A percentile compares a stretch with the other conserved stretches of the same genome.
Evolutionary conservation across 2,113 vertebrate genomes (phyloP).

Genomic region (Mustelus asterias): DNA sequence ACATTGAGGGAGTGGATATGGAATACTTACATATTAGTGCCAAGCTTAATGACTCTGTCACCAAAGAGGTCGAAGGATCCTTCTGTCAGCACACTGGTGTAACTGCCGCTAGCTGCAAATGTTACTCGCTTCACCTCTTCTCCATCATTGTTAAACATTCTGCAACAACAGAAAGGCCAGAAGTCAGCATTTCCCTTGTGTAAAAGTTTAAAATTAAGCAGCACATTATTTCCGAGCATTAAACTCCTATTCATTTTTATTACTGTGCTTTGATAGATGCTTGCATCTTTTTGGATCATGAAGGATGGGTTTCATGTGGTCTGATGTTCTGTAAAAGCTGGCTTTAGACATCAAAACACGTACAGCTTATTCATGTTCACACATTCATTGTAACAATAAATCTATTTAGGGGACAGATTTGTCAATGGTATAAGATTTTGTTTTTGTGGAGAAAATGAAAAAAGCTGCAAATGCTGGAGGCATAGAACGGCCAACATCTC

Average conservation of each 20-base stretch:
- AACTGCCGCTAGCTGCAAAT: slow-evolving; percentile 76
- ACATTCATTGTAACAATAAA: neutral
- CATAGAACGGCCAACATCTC: neutral
- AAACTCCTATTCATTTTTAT: neutral
- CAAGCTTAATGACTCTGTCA: slow-evolving; percentile 85
- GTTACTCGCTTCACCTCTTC: slow-evolving; percentile 69
- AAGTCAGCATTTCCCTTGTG: neutral
- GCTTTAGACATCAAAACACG: neutral
- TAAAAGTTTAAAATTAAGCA: neutral
- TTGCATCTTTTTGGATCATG: neutral
- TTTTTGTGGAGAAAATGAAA: neutral
- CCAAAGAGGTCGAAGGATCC: slow-evolving; percentile 90
- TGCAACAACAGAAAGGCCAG: slow-evolving; percentile 43
- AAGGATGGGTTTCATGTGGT: neutral
- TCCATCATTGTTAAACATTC: slow-evolving; percentile 74
- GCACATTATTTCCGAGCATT: neutral
- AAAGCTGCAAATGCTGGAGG: neutral
- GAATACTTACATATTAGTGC: slow-evolving; percentile 87
- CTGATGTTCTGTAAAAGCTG: neutral
- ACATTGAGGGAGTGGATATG: too few relatives aligned
- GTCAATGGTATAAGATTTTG: neutral
- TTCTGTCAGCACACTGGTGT: slow-evolving; percentile 68
- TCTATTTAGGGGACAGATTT: neutral
- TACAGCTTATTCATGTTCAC: neutral
- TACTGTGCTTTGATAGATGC: neutral